Conservation (phyloP, 1,140 invertebrate genomes). For the Zophobas atratus region DNA sequence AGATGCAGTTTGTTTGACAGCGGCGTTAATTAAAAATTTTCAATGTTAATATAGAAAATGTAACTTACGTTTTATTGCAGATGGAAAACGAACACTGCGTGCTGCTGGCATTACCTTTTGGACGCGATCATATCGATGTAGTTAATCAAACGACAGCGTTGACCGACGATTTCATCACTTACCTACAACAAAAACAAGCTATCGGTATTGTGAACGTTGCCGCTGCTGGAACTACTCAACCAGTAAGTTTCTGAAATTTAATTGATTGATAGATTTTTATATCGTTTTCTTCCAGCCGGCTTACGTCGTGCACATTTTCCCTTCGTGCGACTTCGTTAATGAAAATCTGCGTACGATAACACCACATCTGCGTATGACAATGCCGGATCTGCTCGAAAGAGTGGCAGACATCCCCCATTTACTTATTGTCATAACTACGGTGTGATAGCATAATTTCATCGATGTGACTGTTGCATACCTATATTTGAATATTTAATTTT, state of each 20-base stretch:
- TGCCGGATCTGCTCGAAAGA: slow-evolving; percentile 89
- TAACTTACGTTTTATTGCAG: slow-evolving; percentile 70
- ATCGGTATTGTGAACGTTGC: slow-evolving; percentile 98
- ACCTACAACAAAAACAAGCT: slow-evolving; percentile 95
- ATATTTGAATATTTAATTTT: slow-evolving; percentile 38
- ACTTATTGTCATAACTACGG: slow-evolving; percentile 95
- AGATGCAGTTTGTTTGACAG: no score
- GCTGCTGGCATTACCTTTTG: slow-evolving; percentile 94
- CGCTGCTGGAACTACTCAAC: slow-evolving; percentile 84
- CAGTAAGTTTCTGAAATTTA: slow-evolving; percentile 72
- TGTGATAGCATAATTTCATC: slow-evolving; percentile 69
- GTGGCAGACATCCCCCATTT: slow-evolving; percentile 93
- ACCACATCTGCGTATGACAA: background rate
- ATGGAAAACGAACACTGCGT: slow-evolving; percentile 96
- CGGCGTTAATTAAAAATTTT: no score
- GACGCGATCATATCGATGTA: slow-evolving; percentile 93
- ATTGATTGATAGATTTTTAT: background rate
- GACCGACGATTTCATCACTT: slow-evolving; percentile 94
- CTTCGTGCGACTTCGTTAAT: slow-evolving; percentile 97
- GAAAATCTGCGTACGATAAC: slow-evolving; percentile 92
- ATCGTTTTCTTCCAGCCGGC: slow-evolving; percentile 80
- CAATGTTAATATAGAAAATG: no score
- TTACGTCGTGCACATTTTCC: slow-evolving; percentile 98
- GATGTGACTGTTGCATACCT: slow-evolving; percentile 14
- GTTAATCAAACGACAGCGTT: slow-evolving; percentile 93